Evolutionary conservation across 2,888 invertebrate genomes (phyloP), one percentile per base, ranked within the genome.

Genomic region (Phengaris alcon): DNA sequence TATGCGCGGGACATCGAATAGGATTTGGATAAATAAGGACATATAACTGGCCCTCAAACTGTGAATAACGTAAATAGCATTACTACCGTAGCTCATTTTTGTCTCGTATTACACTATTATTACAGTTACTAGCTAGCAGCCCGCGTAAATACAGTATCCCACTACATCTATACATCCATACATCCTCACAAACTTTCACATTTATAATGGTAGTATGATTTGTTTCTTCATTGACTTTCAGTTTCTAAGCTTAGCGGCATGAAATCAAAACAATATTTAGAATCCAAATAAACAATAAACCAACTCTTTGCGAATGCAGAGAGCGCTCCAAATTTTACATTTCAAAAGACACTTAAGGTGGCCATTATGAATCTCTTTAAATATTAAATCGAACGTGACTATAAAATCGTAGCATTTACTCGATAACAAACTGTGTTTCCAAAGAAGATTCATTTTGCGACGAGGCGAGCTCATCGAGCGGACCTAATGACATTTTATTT

Each of bases 401-500:
- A 75, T 73, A 68, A 76, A 78, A 76, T 79, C 75, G 76, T 75
- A 76, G 74, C 77, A 77, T 76, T 78, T 79, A 77, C 79, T 76
- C 76, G 80, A 80, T 81, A 86, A 85, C 86, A 86, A 87, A 86
- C 80, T 84, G 84, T 84, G 83, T 84, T 84, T 83, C 82, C 83
- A 82, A 82, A 85, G 84, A 82, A 83, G 83, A 82, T 84, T 84
- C 85, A 76, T 79, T 82, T 79, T 79, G 78, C 77, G 79, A 75
- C 82, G 84, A 80, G 82, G 84, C 87, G 84, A 86, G 82, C 90
- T 90, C 90, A 90, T 90, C 90, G 89, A 83, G 86, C 84, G 86
- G 87, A 88, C 90, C 90, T 92, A 92, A 93, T 90, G 90, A 90
- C 90, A 89, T 91, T 91, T 91, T 91, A 91, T 91, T 90, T 89